phyloP scores from a whole-genome alignment of 1,140 invertebrate species.

The Bombus confusus region DNA sequence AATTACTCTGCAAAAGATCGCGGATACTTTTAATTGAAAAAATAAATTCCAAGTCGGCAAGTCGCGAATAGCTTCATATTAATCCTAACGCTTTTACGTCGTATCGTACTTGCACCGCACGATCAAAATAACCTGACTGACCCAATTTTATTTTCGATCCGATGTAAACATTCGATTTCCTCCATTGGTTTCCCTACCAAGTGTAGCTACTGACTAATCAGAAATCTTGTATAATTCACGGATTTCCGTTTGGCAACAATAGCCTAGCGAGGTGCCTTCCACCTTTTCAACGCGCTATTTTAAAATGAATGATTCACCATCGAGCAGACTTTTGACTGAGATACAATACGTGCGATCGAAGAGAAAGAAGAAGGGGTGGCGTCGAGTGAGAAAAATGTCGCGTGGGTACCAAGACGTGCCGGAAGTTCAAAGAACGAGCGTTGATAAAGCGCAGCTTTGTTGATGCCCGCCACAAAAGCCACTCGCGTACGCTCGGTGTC shows the following conservation, averaged over 20 bases:
- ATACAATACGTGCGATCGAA: not conserved
- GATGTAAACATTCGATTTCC: not conserved
- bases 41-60: too few relatives aligned
- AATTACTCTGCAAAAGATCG: too few relatives aligned
- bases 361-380: not conserved
- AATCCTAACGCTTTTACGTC: not conserved
- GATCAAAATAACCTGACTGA: not conserved
- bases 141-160: not conserved
- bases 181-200: not conserved
- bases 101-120: not conserved
- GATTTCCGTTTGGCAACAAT: not conserved
- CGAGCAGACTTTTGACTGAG: not conserved
- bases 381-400: constrained; percentile 2
- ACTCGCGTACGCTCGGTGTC: constrained; percentile 6
- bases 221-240: not conserved
- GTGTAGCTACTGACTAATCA: not conserved
- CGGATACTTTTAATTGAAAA: too few relatives aligned
- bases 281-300: not conserved
- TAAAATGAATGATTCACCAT: not conserved
- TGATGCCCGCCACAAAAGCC: constrained; percentile 32
- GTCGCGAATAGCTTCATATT: too few relatives aligned
- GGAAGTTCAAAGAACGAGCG: constrained; percentile 56
- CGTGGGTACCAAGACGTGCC: constrained; percentile 12
- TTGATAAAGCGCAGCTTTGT: constrained; percentile 44
- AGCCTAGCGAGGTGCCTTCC: not conserved